Evolutionary conservation across 2,113 vertebrate species (phyloP).

Genomic region (Camelus dromedarius): DNA sequence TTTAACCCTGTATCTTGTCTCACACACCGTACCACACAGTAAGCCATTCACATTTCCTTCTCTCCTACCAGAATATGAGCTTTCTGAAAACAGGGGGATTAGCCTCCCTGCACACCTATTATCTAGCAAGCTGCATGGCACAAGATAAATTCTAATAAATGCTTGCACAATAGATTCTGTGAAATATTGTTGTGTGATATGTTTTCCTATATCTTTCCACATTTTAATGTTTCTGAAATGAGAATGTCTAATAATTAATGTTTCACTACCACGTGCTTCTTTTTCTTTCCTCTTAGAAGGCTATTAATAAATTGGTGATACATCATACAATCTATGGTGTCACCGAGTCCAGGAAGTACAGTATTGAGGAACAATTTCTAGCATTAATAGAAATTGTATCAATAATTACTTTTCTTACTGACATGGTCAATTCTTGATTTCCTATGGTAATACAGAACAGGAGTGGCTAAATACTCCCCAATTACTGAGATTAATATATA

Average conservation of each 20-base stretch:
- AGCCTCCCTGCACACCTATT: not conserved
- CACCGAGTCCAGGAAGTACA: conserved; percentile 16
- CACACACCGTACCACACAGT: not conserved
- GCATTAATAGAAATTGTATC: not conserved
- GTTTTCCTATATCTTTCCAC: not conserved
- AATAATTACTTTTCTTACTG: conserved; percentile 27
- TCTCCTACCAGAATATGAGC: not conserved
- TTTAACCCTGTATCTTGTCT: not conserved
- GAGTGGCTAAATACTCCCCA: conserved; percentile 39
- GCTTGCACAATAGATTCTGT: not conserved
- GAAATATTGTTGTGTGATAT: not conserved
- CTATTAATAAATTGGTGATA: not conserved
- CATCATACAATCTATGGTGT: not conserved
- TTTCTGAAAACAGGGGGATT: not conserved
- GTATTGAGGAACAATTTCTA: not conserved
- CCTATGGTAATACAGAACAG: not conserved
- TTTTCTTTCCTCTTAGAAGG: conserved; percentile 7
- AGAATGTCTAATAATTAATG: not conserved
- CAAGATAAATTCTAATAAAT: conserved; percentile 23
- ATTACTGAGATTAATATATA: conserved; percentile 28
- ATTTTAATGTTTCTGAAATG: conserved; percentile 15
- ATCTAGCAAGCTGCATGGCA: not conserved
- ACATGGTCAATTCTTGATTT: not conserved
- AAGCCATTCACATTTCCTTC: not conserved
- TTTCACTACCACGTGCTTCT: not conserved